Evolutionary conservation across 2,797 vertebrate species (phyloP), one percentile per base, ranked within the genome.

Genomic region (Falco rusticolus): DNA sequence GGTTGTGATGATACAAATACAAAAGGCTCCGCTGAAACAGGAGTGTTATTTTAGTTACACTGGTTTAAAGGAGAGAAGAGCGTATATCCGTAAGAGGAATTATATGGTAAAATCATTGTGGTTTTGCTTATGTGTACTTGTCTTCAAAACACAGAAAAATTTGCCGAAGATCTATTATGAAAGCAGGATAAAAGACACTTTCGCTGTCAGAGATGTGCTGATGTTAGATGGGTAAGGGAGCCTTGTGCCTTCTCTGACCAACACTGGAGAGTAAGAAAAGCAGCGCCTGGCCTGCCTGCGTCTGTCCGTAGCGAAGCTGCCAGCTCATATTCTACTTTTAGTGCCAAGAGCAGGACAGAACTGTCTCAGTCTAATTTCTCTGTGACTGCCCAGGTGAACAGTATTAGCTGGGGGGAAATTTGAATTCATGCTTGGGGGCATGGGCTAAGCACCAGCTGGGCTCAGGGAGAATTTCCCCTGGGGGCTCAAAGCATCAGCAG

Each of bases 381-480:
- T 54, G 45, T 90, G 77, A 34, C 59, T 82, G 77, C 51, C 53
- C 74, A 81, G 87, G 85, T 94, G 91, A 91, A 68, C 54, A 65
- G 25, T 43, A 76, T 84, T 60, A 75, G 34, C 78, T 50, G 65
- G 79, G 79, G 57, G 65, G 75, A 85, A 89, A 78, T n/a, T 25
- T 37, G 43, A 90, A 82, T 91, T 83, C 47, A 45, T 91, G 87
- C 84, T n/a, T 21, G 33, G 31, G 84, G 89, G 39, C 90, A 88
- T 10, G 51, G 65, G 50, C 71, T 93, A 11, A 87, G 84, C 78
- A 80, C 64, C 93, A 89, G 71, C 86, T 92, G 86, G 54, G 86
- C 86, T 87, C 3, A 0, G 31, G 50, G 41, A 84, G 72, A 57
- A 48, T 80, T 78, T 28, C 47, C 60, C 77, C 53, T 2, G 6